Conservation (phyloP, 2,113 vertebrate genomes). For the Taurulus bubalis region DNA sequence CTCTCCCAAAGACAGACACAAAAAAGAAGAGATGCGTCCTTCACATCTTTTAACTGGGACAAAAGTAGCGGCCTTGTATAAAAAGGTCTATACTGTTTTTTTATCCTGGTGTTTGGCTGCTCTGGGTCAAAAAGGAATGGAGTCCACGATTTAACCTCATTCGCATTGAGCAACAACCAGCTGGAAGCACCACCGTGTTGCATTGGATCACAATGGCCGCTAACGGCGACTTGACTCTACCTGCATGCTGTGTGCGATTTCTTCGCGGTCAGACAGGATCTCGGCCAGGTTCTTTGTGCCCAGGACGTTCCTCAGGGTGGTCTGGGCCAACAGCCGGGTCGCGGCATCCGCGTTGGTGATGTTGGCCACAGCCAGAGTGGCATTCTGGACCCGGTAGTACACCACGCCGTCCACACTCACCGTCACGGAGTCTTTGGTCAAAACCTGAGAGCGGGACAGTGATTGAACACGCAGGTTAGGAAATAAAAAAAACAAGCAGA, state of each 20-base stretch:
- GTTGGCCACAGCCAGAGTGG: conserved; percentile 92
- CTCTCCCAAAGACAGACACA: too few species aligned
- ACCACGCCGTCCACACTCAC: conserved; percentile 95
- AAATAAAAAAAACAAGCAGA: background rate
- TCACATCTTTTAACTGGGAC: too few species aligned
- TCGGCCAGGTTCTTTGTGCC: conserved; percentile 96
- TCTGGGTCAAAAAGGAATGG: too few species aligned
- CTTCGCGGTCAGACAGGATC: conserved; percentile 96
- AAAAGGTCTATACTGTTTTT: too few species aligned
- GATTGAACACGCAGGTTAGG: background rate
- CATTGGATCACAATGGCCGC: background rate
- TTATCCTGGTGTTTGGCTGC: too few species aligned
- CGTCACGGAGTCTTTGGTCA: conserved; percentile 97
- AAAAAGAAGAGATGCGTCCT: too few species aligned
- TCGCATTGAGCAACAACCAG: too few species aligned
- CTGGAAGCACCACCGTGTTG: background rate
- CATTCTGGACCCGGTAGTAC: conserved; percentile 95
- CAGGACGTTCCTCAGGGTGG: conserved; percentile 94
- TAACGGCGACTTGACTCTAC: conserved; percentile 71
- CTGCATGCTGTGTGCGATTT: conserved; percentile 97
- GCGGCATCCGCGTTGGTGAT: conserved; percentile 94
- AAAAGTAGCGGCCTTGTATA: too few species aligned
- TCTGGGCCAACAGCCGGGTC: conserved; percentile 93
- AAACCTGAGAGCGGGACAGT: conserved; percentile 81
- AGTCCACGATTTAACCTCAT: too few species aligned